A percentile compares a stretch with the other conserved stretches of the same genome.
Conservation (phyloP, 1,140 invertebrate genomes). For the Drusus annulatus region DNA sequence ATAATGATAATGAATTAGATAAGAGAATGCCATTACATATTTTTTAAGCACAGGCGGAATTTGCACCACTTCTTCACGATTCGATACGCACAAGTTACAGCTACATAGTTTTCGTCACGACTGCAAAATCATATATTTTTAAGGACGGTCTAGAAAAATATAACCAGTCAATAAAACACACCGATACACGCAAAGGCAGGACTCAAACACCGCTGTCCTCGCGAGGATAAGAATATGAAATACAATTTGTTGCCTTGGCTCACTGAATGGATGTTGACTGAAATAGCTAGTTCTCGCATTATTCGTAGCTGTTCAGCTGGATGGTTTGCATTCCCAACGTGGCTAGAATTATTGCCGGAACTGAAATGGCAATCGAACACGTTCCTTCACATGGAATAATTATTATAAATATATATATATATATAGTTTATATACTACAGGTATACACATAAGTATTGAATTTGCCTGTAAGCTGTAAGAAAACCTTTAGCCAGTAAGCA, state of each 20-base stretch:
- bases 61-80: not conserved
- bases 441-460: not conserved
- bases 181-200: not conserved
- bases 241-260: not conserved
- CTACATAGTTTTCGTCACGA: slow-evolving; percentile 13
- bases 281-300: not conserved
- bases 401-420: no score
- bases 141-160: not conserved
- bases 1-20: no score
- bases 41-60: no score
- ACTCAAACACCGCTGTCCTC: not conserved
- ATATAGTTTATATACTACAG: not conserved
- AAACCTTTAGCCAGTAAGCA: no score
- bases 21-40: no score
- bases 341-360: slow-evolving; percentile 20
- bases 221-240: not conserved
- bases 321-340: slow-evolving; percentile 28
- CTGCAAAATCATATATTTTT: slow-evolving; percentile 11
- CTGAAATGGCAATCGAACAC: slow-evolving; percentile 32
- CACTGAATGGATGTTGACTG: not conserved
- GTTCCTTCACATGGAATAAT: slow-evolving; percentile 1
- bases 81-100: slow-evolving; percentile 16
- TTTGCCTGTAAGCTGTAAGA: no score
- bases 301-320: slow-evolving; percentile 60
- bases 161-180: not conserved